Evolutionary conservation across 2,113 vertebrate species (phyloP), one percentile per base, ranked within the genome.

Genomic region (Myocastor coypus): DNA sequence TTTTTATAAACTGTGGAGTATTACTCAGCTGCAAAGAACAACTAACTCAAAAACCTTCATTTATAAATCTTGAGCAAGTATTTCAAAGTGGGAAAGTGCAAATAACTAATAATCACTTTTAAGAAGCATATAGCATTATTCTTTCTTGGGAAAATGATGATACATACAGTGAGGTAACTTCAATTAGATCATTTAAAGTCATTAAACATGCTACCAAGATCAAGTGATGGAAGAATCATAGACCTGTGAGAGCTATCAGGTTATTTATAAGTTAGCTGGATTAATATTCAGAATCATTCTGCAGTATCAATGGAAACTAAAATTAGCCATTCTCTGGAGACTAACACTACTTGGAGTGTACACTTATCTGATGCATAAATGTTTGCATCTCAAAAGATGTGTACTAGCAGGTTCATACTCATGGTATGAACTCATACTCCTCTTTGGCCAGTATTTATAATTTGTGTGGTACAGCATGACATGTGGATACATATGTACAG

Each of bases 11-110:
- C 8, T 46, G 46, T 46, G 46, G 46, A 46, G 46, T 46, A 46
- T 46, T 46, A 46, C 8, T 46, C 46, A 46, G 46, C 46, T 46
- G 8, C 8, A 46, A 46, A 46, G 46, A 46, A 46, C 8, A 46
- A 46, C 8, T 5, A 46, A 46, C 46, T 46, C 46, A 46, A 46
- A 46, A 46, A 8, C 46, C 8, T 46, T 46, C 46, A 46, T 46
- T 46, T 46, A 46, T 46, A 46, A 46, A 46, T 46, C 46, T 55
- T 50, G 14, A 55, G 22, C 2, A 87, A 12, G 14, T 10, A 22
- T 40, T 83, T 87, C 46, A 77, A 93, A 91, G 64, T 86, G 26
- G 77, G 32, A 91, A 91, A 17, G 55, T 57, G 17, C 16, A 93
- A 91, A 64, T 86, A 26, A n/a, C 17, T 13, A 50, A 30, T 46